Percentiles rank a stretch among this genome's conserved stretches.
These are phyloP conservation scores for Apodemia hepburni DNA, from an alignment of 2,888 invertebrate species.

Conservation along the genomic window DNA sequence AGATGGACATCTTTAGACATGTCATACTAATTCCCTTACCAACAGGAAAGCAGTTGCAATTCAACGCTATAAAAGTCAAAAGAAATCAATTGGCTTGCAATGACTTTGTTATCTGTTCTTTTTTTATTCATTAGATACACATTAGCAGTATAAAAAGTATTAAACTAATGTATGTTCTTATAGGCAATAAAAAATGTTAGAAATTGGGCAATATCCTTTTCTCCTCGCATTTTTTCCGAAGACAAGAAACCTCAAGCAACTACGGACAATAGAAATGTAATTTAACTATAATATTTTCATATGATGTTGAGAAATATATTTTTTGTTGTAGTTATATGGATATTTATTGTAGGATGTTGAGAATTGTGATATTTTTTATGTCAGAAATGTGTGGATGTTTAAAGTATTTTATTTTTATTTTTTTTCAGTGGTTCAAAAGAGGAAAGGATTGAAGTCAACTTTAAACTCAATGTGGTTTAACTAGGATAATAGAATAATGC, in stretches of 20 bases:
- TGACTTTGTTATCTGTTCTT: no score
- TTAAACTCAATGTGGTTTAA: neutral
- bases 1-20: no score
- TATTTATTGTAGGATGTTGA: no score
- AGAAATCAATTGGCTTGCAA: no score
- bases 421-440: neutral
- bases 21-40: no score
- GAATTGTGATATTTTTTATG: no score
- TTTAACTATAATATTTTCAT: neutral
- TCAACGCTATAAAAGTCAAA: no score
- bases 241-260: neutral
- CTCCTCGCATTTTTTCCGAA: neutral
- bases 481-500: constrained; percentile 2
- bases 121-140: no score
- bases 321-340: no score
- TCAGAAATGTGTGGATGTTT: neutral
- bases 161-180: neutral
- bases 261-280: constrained; percentile 2
- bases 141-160: neutral
- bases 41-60: no score
- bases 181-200: neutral
- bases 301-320: neutral
- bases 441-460: neutral
- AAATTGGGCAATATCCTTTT: neutral
- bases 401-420: neutral